phyloP scores from a whole-genome alignment of 1,140 invertebrate genomes.

The Drosophila athabasca region DNA sequence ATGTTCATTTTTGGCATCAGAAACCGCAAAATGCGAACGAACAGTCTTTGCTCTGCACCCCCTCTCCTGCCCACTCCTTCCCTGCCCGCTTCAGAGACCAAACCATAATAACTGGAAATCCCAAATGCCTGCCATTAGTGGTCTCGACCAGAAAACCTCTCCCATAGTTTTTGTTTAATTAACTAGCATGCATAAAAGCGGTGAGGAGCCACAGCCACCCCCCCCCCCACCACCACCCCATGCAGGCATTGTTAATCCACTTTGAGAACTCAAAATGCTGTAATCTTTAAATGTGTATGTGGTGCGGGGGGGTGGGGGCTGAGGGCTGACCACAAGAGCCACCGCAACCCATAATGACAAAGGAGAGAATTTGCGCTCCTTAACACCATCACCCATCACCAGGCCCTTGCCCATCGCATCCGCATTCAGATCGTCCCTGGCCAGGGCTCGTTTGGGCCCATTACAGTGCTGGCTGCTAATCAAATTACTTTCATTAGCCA shows the following conservation, averaged over 20 bases:
- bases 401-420: background rate
- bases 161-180: conserved; percentile 65
- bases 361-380: conserved; percentile 35
- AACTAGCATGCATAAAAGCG: conserved; percentile 36
- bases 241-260: conserved; percentile 55
- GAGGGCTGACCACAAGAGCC: conserved; percentile 39
- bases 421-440: background rate
- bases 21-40: conserved; percentile 39
- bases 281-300: conserved; percentile 51
- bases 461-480: conserved; percentile 33
- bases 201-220: background rate
- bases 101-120: conserved; percentile 41
- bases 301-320: background rate
- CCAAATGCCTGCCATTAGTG: conserved; percentile 55
- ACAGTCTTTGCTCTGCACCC: background rate
- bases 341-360: conserved; percentile 45
- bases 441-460: conserved; percentile 1
- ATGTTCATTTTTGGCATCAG: conserved; percentile 14
- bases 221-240: background rate
- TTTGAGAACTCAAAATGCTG: conserved; percentile 55
- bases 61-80: background rate
- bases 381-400: conserved; percentile 2
- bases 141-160: conserved; percentile 25
- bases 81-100: background rate
- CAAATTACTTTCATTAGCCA: conserved; percentile 61